phyloP scores from a whole-genome alignment of 2,797 vertebrate species.

The Macroramphosus scolopax region DNA sequence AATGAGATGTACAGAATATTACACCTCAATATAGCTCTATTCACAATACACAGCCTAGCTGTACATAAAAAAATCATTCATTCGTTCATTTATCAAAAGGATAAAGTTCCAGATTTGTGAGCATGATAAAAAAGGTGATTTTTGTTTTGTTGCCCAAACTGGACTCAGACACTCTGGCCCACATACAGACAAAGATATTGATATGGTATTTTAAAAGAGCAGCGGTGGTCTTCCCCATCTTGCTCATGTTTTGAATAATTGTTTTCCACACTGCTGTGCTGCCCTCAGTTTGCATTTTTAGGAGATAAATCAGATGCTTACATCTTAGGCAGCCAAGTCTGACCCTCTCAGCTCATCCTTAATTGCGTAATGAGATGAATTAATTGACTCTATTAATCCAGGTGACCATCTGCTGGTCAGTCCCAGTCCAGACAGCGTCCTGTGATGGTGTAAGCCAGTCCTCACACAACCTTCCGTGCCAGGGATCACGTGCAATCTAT shows the following conservation, averaged over 20 bases:
- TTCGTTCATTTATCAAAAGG: too few species aligned
- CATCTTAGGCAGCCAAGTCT: conserved; percentile 42
- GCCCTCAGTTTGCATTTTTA: conserved; percentile 24
- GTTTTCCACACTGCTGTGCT: conserved; percentile 22
- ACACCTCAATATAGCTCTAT: too few species aligned
- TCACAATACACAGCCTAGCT: too few species aligned
- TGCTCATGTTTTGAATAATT: conserved; percentile 10
- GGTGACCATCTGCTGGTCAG: conserved; percentile 74
- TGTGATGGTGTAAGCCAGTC: conserved; percentile 45
- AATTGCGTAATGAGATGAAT: conserved; percentile 76
- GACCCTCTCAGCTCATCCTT: conserved; percentile 52
- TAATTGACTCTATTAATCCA: conserved; percentile 76
- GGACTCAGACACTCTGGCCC: too few species aligned
- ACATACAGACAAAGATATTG: background rate
- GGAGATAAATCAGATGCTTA: conserved; percentile 53
- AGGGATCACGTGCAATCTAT: conserved; percentile 38
- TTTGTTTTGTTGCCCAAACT: too few species aligned
- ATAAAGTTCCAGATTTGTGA: too few species aligned
- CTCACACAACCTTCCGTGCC: conserved; percentile 40
- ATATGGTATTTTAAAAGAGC: background rate
- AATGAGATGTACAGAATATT: too few species aligned
- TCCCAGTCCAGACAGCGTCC: conserved; percentile 57
- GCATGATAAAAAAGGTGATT: too few species aligned
- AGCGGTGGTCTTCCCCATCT: background rate
- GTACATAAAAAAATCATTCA: too few species aligned